Evolutionary conservation across 2,797 vertebrate genomes (phyloP), one percentile per base, ranked within the genome.

Genomic region (Argyrosomus regius): DNA sequence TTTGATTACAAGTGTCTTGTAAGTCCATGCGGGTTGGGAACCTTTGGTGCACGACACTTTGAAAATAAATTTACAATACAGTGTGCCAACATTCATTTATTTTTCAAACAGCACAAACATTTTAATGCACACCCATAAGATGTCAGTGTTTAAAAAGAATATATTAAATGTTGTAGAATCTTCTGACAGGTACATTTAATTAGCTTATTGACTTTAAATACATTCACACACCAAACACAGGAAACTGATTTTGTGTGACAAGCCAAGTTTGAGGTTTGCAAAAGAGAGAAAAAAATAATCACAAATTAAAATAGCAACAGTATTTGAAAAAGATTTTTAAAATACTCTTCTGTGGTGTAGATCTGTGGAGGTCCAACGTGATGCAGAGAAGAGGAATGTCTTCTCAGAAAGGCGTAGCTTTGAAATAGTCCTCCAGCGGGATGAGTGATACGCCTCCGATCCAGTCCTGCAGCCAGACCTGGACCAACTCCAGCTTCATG

Each of bases 391-490:
- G 72, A 14, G 49, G 39, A 45, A 8, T 68, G 18, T 16, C 68
- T 18, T 76, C 65, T 95, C 78, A 95, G 81, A 91, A 94, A 43
- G 94, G 94, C 1, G 89, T 88, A n/a, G 95, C 94, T 92, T 93
- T 95, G 49, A 94, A 95, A 84, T 96, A 96, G 46, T 95, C 94
- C 62, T 95, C 93, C 81, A 95, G 80, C 0, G 92, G 86, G 81
- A 95, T 83, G n/a, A 94, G 72, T 13, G 82, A 90, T 13, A 88
- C 72, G n/a, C 95, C 94, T 56, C 94, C 94, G 1, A 91, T 3
- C 95, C 95, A 96, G 84, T 95, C 88, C 86, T 96, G 95, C 46
- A 95, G 84, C 94, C 95, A 95, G 28, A 95, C 91, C 80, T 94
- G 94, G 74, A 93, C 86, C 84, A 95, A 61, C 62, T 94, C 92